Conservation (phyloP, 2,113 vertebrate genomes). For the human region DNA sequence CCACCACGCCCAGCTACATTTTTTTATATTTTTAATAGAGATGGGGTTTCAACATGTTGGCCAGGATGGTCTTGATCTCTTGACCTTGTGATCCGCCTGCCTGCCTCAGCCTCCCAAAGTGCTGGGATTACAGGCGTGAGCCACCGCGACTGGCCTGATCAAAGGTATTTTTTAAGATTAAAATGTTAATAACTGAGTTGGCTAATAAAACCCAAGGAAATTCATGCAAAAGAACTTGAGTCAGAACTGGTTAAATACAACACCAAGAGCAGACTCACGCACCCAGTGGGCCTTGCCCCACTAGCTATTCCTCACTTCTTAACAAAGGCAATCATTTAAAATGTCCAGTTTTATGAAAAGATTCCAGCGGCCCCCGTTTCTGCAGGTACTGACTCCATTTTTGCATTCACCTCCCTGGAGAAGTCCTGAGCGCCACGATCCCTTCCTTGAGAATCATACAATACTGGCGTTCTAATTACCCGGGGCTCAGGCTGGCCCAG, state of each 20-base stretch:
- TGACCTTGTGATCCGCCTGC: too few relatives aligned
- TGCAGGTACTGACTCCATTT: neutral
- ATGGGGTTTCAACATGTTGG: too few relatives aligned
- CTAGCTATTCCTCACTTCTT: neutral
- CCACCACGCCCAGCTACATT: too few relatives aligned
- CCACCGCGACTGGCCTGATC: neutral
- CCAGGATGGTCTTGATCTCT: too few relatives aligned
- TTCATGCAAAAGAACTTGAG: neutral
- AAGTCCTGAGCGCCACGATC: slow-evolving; percentile 73
- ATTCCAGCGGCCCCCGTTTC: neutral
- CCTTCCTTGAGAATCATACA: slow-evolving; percentile 67
- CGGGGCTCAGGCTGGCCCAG: slow-evolving; percentile 43
- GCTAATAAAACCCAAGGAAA: neutral
- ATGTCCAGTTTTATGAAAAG: neutral
- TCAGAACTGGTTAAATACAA: neutral
- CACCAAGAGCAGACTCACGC: accelerated
- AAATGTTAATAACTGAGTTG: neutral
- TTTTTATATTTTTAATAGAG: too few relatives aligned
- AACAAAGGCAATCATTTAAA: slow-evolving; percentile 60
- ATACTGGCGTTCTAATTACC: neutral
- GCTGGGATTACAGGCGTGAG: too few relatives aligned
- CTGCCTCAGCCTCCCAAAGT: too few relatives aligned
- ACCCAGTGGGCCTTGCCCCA: accelerated
- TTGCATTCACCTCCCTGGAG: slow-evolving; percentile 73
- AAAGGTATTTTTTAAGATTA: neutral